These are phyloP conservation scores for Phoxinus phoxinus DNA, from an alignment of 2,113 vertebrate genomes.

Conservation along the genomic window DNA sequence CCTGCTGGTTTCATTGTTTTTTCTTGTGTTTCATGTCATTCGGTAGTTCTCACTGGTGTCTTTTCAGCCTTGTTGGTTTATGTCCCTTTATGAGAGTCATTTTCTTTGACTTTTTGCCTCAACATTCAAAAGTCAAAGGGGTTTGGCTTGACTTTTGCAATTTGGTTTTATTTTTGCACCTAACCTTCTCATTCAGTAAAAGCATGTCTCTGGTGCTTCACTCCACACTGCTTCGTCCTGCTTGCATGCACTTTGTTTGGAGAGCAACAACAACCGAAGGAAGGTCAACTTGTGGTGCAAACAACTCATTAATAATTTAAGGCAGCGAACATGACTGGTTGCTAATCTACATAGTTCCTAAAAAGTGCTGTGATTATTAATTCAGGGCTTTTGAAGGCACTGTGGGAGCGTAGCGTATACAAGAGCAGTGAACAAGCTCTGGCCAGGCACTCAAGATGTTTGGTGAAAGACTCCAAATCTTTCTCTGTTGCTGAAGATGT, in stretches of 20 bases:
- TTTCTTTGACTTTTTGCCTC: constrained; percentile 13
- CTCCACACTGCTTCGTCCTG: constrained; percentile 47
- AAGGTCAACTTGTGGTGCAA: constrained; percentile 64
- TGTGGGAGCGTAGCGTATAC: constrained; percentile 44
- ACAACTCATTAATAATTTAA: constrained; percentile 75
- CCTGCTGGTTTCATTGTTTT: background rate
- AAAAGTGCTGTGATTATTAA: constrained; percentile 69
- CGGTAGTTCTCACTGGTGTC: background rate
- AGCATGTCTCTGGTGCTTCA: background rate
- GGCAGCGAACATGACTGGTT: constrained; percentile 63
- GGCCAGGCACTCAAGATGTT: constrained; percentile 32
- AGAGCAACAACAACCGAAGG: constrained; percentile 46
- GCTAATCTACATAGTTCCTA: constrained; percentile 68
- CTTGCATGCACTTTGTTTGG: constrained; percentile 63
- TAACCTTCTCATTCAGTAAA: constrained; percentile 15
- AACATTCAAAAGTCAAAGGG: background rate
- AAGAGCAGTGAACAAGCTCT: constrained; percentile 5
- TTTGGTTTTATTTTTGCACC: background rate
- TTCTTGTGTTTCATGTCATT: background rate
- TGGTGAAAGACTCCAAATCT: constrained; percentile 41
- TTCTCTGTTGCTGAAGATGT: background rate
- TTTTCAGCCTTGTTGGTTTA: background rate
- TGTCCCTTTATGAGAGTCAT: background rate
- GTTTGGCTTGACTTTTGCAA: constrained; percentile 21
- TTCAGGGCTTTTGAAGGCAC: constrained; percentile 59